Evolutionary conservation across 64 coral and sea anemone species (phyloP).

Genomic region (Pocillopora damicornis): DNA sequence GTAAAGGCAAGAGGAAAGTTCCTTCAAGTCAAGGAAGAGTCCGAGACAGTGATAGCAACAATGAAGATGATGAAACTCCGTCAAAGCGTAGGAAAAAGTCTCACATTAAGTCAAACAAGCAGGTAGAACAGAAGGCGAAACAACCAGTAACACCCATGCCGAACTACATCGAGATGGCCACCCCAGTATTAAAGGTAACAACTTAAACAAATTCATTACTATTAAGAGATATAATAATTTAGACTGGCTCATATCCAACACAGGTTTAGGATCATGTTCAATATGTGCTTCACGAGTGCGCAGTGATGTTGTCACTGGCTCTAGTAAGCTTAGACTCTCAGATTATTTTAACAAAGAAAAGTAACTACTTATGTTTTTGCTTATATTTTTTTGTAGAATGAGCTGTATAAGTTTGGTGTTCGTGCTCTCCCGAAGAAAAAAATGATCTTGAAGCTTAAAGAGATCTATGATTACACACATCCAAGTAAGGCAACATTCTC

Average conservation of each 20-base stretch:
- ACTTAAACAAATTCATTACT: not conserved
- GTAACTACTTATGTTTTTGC: too few relatives aligned
- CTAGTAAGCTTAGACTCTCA: too few relatives aligned
- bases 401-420: constrained; percentile 76
- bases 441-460: constrained; percentile 81
- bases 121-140: not conserved
- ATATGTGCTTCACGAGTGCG: too few relatives aligned
- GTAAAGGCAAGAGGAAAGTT: not conserved
- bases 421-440: constrained; percentile 83
- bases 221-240: not conserved
- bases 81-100: constrained; percentile 9
- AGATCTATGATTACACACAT: constrained; percentile 90
- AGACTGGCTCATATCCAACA: not conserved
- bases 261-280: too few relatives aligned
- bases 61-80: not conserved
- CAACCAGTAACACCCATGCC: constrained; percentile 82
- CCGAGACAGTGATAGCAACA: not conserved
- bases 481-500: constrained; percentile 40
- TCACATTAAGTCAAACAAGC: not conserved
- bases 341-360: too few relatives aligned
- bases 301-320: too few relatives aligned
- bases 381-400: constrained; percentile 29
- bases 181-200: constrained; percentile 72
- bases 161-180: constrained; percentile 70
- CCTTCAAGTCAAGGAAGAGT: not conserved